Base-by-base conservation (phyloP, 2,113 vertebrate genomes). In the Hydrochoerus hydrochaeris region DNA sequence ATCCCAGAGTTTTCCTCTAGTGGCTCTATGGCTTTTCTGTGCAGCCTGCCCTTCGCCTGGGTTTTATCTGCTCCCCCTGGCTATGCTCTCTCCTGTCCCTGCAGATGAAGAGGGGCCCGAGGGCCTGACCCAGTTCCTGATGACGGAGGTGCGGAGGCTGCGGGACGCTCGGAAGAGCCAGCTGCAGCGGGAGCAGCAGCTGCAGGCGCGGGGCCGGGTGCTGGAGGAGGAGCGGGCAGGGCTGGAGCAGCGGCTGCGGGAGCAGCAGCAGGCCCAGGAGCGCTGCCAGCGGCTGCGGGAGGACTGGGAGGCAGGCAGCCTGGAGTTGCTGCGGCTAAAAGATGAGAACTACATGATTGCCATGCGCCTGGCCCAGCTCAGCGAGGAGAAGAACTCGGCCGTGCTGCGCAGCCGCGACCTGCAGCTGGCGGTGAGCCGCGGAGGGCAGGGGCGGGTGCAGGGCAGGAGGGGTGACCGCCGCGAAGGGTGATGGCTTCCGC, bases 91-190 rank as follows among this genome's bases (percentile, higher is more conserved):
- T 22, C 38, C 16, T 46, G 69, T 38, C 65, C 35, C 3, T 52
- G n/a, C 69, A 99, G 99, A 99, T 93, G 99, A 99, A 94, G 99
- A 99, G 95, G 99, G 99, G 60, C 99, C 99, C 0, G 99, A 99
- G 95, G 99, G 99, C 44, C 97, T 99, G 97, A 99, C 99, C 58
- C 99, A 99, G 98, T 99, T 99, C 98, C 98, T 99, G 96, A 99
- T 99, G 98, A 98, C 99, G 52, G 99, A 99, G 98, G 99, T 99
- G 91, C 99, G 99, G 77, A 99, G 99, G 95, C 98, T 99, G 75
- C 98, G 99, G 91, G 99, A 99, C 82, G 99, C 99, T 92, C 98
- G 99, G n/a, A 98, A 98, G 82, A 98, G 98, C 65, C 99, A 99
- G 77, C 98, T 99, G 9, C 84, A 99, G 97, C 99, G 99, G 35